Base-by-base conservation (phyloP, 2,888 invertebrate species). In the Hymenopus coronatus region DNA sequence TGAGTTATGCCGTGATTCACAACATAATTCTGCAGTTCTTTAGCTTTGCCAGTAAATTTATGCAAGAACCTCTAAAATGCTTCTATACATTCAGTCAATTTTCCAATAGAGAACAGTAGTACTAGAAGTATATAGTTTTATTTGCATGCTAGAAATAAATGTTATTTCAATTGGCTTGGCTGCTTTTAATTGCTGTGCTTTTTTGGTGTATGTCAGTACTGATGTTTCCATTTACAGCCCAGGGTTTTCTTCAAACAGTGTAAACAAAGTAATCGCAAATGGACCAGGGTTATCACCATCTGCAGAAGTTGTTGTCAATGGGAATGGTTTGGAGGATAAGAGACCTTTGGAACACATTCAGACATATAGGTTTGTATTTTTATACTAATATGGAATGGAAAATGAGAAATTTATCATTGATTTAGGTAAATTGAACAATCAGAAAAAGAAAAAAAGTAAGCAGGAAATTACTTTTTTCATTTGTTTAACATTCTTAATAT, bases 301-400 rank as follows among this genome's bases (percentile, higher is more conserved):
- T 70, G 46, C 87, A 40, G 90, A 90, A 82, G 87, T 86, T 27
- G 30, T 89, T 84, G 94, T 94, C 93, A 95, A 96, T 92, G 94
- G 95, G 90, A 95, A 95, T 93, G 94, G 95, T 92, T 91, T 91
- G 88, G 96, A 96, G 93, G 96, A 96, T 94, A 94, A 95, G 94
- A 95, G 95, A 91, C 95, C 95, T 92, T 94, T 94, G 93, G 94
- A 94, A 92, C 95, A 96, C 94, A 96, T 96, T 92, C 96, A 97
- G 94, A 96, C 96, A 90, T 96, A 96, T 94, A 96, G 96, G 96
- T 96, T 95, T 93, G 94, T 94, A 90, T 81, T 27, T 27, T 15
- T 54, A 28, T 70, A 70, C 6, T 70, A 40, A 70, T 25, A 54
- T 70, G 54, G 20, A 20, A 70, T 46, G 46, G n/a, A 33, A n/a